Conservation (phyloP, 2,797 vertebrate species). For the Mormyrops boulengeri region DNA sequence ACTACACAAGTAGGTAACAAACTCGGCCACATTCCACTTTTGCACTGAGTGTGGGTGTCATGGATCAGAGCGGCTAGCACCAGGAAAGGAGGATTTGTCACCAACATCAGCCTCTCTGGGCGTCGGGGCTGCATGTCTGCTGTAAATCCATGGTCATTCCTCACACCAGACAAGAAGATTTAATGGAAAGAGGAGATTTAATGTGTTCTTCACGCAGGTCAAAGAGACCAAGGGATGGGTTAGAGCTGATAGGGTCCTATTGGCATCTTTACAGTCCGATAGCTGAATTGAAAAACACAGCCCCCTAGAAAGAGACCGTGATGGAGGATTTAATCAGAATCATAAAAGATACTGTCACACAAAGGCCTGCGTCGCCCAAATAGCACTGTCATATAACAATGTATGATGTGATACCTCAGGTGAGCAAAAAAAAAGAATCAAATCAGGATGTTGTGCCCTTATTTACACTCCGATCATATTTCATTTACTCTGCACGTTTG, state of each 20-base stretch:
- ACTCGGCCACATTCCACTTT: background rate
- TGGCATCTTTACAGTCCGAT: background rate
- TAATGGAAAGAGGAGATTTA: constrained; percentile 4
- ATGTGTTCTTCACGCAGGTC: background rate
- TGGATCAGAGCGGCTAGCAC: background rate
- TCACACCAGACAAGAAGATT: background rate
- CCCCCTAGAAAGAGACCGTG: background rate
- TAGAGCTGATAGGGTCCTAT: background rate
- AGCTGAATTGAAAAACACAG: background rate
- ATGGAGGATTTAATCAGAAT: background rate
- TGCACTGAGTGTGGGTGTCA: background rate
- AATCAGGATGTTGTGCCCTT: background rate
- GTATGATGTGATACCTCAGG: background rate
- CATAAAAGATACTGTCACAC: background rate
- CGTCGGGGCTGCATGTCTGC: background rate
- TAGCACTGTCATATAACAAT: background rate
- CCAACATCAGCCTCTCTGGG: background rate
- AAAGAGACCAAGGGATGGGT: background rate
- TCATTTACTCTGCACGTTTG: background rate
- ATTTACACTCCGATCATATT: background rate
- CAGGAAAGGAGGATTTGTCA: background rate
- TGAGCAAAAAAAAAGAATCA: too few relatives aligned
- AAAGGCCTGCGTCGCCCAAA: background rate
- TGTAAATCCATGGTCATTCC: background rate
- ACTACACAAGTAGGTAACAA: background rate